These are phyloP conservation scores for Promerops cafer DNA, from an alignment of 2,113 vertebrate genomes.

Conservation along the genomic window DNA sequence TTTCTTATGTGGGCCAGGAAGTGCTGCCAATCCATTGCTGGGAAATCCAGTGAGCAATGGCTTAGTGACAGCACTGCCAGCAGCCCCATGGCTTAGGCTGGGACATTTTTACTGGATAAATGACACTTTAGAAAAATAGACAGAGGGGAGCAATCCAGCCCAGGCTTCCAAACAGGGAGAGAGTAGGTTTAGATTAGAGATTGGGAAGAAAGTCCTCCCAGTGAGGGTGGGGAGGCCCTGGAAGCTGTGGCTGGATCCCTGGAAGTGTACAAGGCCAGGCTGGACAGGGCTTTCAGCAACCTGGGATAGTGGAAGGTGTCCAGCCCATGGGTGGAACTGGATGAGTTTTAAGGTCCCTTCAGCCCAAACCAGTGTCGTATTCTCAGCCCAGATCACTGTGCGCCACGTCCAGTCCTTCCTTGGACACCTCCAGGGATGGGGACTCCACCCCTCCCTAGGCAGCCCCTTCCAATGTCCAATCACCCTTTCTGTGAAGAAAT, in stretches of 20 bases:
- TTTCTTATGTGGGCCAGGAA: neutral
- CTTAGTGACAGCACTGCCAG: neutral
- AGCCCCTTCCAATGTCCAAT: neutral
- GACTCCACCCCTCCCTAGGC: neutral
- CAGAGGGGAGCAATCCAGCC: neutral
- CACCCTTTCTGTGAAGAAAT: neutral
- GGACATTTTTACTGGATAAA: neutral
- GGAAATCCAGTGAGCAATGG: neutral
- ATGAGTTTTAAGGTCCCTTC: neutral
- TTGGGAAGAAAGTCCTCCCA: neutral
- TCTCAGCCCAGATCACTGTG: neutral
- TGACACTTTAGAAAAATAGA: neutral
- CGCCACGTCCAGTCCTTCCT: neutral
- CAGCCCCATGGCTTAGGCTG: neutral
- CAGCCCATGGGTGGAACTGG: neutral
- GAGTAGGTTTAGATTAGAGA: neutral
- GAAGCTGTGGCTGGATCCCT: neutral
- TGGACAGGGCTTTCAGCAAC: neutral
- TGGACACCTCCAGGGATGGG: neutral
- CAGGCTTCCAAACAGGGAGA: neutral
- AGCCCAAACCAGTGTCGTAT: neutral
- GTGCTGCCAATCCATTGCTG: neutral
- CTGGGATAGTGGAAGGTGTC: neutral
- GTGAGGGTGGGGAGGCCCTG: neutral
- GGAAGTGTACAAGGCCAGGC: accelerated